Evolutionary conservation across 2,888 invertebrate species (phyloP).

Genomic region (Belgica antarctica): DNA sequence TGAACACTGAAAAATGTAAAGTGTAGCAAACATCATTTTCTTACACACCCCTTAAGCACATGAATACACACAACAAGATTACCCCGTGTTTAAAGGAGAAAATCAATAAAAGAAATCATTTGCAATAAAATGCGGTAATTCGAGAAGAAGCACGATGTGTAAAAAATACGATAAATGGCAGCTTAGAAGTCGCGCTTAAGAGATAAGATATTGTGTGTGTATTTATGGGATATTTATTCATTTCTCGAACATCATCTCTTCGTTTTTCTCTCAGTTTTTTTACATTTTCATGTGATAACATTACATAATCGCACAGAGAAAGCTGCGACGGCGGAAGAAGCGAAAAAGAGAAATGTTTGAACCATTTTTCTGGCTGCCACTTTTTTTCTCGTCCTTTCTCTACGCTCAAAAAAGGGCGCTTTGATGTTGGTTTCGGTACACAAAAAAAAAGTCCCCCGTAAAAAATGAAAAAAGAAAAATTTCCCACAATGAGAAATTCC

Average conservation of each 20-base stretch:
- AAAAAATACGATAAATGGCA: slow-evolving; percentile 16
- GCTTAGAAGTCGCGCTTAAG: slow-evolving; percentile 2
- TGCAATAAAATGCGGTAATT: no score
- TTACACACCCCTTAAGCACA: no score
- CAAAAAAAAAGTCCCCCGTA: not conserved
- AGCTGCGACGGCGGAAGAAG: not conserved
- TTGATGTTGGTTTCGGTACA: slow-evolving; percentile 8
- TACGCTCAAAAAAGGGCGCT: not conserved
- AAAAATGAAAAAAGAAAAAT: not conserved
- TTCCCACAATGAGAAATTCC: slow-evolving; percentile 4
- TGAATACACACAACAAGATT: slow-evolving; percentile 21
- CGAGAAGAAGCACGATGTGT: slow-evolving; percentile 17
- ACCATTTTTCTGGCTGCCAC: not conserved
- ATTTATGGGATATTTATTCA: slow-evolving; percentile 42
- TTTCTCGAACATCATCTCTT: slow-evolving; percentile 34
- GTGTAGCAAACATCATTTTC: no score
- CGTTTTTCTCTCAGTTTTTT: not conserved
- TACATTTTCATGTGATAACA: slow-evolving; percentile 16
- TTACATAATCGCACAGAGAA: slow-evolving; percentile 22
- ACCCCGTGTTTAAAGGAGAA: slow-evolving; percentile 8
- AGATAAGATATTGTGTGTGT: slow-evolving; percentile 22
- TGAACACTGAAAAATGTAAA: no score
- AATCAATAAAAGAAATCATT: slow-evolving; percentile 23
- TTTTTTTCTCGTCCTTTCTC: not conserved
- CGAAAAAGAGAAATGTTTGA: not conserved